Evolutionary conservation across 2,113 vertebrate species (phyloP).

Genomic region (Tyrannus savana): DNA sequence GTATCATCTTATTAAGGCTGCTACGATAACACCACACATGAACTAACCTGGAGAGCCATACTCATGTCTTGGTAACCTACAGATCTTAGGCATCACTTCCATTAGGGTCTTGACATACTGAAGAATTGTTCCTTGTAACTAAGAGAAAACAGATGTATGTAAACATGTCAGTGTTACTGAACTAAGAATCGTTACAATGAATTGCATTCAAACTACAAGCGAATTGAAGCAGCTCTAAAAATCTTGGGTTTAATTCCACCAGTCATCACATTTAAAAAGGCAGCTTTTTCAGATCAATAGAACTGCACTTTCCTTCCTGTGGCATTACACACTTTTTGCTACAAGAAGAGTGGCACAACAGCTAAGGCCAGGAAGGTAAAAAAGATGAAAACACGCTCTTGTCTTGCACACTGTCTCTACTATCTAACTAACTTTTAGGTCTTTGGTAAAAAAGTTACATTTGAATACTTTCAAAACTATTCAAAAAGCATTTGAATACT

Average conservation of each 20-base stretch:
- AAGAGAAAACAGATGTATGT: background rate
- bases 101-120: conserved; percentile 90
- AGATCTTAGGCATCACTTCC: conserved; percentile 94
- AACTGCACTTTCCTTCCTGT: background rate
- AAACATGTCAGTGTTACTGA: background rate
- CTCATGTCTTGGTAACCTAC: conserved; percentile 86
- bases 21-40: background rate
- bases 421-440: background rate
- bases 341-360: background rate
- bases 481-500: background rate
- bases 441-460: background rate
- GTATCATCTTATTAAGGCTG: background rate
- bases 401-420: background rate
- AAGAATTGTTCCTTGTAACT: conserved; percentile 89
- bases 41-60: conserved; percentile 88
- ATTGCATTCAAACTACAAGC: background rate
- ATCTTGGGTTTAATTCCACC: background rate
- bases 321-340: background rate
- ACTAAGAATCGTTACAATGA: background rate
- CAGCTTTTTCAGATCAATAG: background rate
- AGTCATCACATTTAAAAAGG: background rate
- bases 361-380: background rate
- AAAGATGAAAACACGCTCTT: background rate
- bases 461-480: background rate
- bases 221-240: background rate